Base-by-base conservation (phyloP, 2,797 vertebrate species). In the Telmatherina bonti region DNA sequence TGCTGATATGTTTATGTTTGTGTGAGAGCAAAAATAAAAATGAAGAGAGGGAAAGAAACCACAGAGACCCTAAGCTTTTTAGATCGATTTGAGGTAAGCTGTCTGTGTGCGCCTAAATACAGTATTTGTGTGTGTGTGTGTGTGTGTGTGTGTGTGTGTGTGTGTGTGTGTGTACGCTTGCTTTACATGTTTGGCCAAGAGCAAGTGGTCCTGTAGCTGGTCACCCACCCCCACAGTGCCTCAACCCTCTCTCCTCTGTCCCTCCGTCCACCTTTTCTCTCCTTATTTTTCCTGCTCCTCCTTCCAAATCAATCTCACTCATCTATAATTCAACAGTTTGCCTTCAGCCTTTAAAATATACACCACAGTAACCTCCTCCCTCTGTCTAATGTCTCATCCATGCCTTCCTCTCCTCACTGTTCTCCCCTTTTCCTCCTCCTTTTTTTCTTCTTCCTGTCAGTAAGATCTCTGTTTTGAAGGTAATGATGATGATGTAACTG, bases 321-420 rank as follows among this genome's bases (percentile, higher is more conserved):
- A 95, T 96, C 95, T 96, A 96, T 96, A 96, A 96, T 95, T 96
- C 95, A 96, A 90, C 94, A 94, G 94, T 96, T 96, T 96, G 94
- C 93, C 92, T 93, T 95, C 92, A 92, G 92, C 94, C 94, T 93
- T 92, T 91, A 93, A 92, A 94, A 94, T 91, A 93, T 92, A 93
- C 91, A 93, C 91, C 85, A 91, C 89, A 89, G 85, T 84, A 91
- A 86, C 85, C 86, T 85, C 88, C 85, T 81, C 85, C 73, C 81
- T 87, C 76, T 54, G 72, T 88, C 73, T 70, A 47, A 65, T 64
- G 76, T 66, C 58, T 72, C 74, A 71, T 82, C 82, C 74, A 35
- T 29, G 43, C 75, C 67, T 62, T 76, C 51, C 27, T 47, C 72
- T 67, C 56, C 64, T 67, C 20, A 20, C 55, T 41, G 15, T 55